phyloP scores from a whole-genome alignment of 1,140 invertebrate species.

The Diabrotica virgifera region DNA sequence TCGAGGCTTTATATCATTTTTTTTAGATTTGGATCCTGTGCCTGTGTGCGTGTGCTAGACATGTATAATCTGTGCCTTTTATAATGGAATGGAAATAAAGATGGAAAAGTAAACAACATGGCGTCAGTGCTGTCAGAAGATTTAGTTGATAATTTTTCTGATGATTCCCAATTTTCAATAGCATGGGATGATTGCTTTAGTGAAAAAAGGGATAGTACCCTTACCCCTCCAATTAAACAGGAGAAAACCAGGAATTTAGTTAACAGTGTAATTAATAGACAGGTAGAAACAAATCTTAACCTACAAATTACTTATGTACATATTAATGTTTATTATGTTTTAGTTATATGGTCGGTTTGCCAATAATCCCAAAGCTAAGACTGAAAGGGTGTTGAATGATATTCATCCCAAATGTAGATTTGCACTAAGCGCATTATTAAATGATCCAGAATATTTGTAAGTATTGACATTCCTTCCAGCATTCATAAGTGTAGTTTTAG shows the following conservation, averaged over 20 bases:
- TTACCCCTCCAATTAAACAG: constrained; percentile 14
- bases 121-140: constrained; percentile 36
- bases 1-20: no score
- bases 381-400: constrained; percentile 54
- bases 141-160: constrained; percentile 37
- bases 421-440: constrained; percentile 46
- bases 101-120: constrained; percentile 32
- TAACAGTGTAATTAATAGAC: constrained; percentile 42
- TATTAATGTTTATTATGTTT: constrained; percentile 27
- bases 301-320: constrained; percentile 27
- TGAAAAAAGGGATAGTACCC: constrained; percentile 10
- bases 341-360: constrained; percentile 44
- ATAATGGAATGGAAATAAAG: background rate
- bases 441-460: constrained; percentile 42
- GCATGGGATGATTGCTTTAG: constrained; percentile 21
- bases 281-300: constrained; percentile 40
- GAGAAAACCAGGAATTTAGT: constrained; percentile 37
- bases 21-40: no score
- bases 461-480: constrained; percentile 29
- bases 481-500: no score
- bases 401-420: constrained; percentile 60
- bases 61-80: no score
- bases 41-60: no score
- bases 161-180: constrained; percentile 32
- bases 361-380: constrained; percentile 42